Evolutionary conservation across 37 sponge, comb jelly and placozoan genomes (phyloP), one percentile per base, ranked within the genome.

Genomic region (Axinella damicornis): DNA sequence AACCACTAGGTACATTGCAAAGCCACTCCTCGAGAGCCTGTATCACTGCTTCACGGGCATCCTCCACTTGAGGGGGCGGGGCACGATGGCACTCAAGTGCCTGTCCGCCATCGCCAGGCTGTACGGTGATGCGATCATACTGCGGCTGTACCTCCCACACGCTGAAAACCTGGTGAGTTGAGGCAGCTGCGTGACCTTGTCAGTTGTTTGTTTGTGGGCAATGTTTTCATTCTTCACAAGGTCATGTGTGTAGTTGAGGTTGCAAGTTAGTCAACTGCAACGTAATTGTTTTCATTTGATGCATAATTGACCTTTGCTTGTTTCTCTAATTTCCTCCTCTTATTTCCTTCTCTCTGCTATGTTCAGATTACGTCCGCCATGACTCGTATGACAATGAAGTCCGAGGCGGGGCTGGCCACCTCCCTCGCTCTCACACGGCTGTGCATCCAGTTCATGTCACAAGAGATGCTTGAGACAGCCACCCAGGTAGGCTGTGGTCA

Each of bases 91-190:
- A 30, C 66, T 87, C n/a, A 58, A 69, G 69, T 79, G 77, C 25
- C 80, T 94, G 19, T 31, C 76, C 2, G 58, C 73, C 78, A 58
- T 87, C 33, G 83, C 79, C 69, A 64, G 81, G 74, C 39, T 53
- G 68, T 90, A 94, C 66, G 90, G 88, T 20, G 84, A 89, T 5
- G 30, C 22, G 2, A 76, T 94, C 0, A 36, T 90, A 12, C 37
- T 71, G 41, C 70, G 83, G 52, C 54, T 94, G 58, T 90, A 87
- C 71, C 62, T 94, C 0, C 84, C 94, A 33, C 83, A 69, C 52
- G 86, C 80, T 35, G 79, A 90, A 32, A 83, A 65, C 21, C 53
- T 81, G 91, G 94, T 94, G 36, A 82, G 94, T n/a, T n/a, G n/a
- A n/a, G n/a, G n/a, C n/a, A n/a, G n/a, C n/a, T n/a, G n/a, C n/a